These are phyloP conservation scores for Alcedo quadribrachys DNA, from an alignment of 2,797 vertebrate genomes.

Conservation along the genomic window DNA sequence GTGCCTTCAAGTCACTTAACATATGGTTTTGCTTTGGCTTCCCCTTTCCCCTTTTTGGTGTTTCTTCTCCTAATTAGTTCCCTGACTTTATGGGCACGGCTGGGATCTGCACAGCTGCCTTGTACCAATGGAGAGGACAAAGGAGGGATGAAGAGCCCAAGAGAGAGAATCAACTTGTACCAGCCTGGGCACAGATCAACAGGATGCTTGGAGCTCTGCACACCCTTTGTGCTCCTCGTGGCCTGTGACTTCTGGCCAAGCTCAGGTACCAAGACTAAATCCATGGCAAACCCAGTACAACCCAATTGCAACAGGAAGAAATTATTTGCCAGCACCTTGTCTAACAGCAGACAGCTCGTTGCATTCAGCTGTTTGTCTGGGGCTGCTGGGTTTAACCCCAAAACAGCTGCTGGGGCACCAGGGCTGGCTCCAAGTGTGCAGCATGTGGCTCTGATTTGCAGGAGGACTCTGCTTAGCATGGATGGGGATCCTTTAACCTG, in stretches of 20 bases:
- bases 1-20: neutral
- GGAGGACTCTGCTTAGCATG: neutral
- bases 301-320: neutral
- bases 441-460: neutral
- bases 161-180: neutral
- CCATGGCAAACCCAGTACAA: accelerated
- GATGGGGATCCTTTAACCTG: neutral
- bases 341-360: neutral
- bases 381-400: neutral
- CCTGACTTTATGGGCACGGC: accelerated
- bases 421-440: neutral
- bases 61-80: neutral
- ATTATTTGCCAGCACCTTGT: neutral
- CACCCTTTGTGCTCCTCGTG: accelerated
- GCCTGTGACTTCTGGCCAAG: neutral
- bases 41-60: neutral
- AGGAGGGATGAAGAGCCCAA: neutral
- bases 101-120: accelerated
- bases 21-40: neutral
- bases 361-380: neutral
- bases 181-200: accelerated
- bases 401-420: neutral
- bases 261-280: accelerated
- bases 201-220: neutral
- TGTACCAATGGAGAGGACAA: neutral